A percentile compares a stretch with the other conserved stretches of the same genome.
phyloP scores from a whole-genome alignment of 2,888 invertebrate species.

The Leptodirus hochenwartii region DNA sequence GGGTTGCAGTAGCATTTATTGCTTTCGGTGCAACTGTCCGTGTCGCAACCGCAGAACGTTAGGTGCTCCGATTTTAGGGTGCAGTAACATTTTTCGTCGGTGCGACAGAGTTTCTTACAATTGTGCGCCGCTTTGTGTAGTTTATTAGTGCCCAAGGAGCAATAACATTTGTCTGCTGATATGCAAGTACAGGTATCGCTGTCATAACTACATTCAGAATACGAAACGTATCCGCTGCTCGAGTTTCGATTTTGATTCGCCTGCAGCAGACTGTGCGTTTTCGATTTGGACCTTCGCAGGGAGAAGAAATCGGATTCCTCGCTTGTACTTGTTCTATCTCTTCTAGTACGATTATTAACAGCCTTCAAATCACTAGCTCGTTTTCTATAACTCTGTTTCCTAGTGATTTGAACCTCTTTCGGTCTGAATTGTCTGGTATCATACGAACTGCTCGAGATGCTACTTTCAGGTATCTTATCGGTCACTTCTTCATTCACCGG shows the following conservation, averaged over 20 bases:
- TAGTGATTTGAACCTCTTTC: slow-evolving; percentile 26
- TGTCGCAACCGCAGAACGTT: slow-evolving; percentile 59
- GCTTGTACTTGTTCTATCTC: slow-evolving; percentile 23
- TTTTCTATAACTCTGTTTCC: slow-evolving; percentile 20
- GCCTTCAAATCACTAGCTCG: slow-evolving; percentile 13
- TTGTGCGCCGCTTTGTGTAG: slow-evolving; percentile 15
- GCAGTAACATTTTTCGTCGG: slow-evolving; percentile 42
- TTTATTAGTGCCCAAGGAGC: slow-evolving; percentile 46
- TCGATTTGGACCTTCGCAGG: slow-evolving; percentile 19
- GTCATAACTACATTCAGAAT: slow-evolving; percentile 74
- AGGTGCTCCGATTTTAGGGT: slow-evolving; percentile 25
- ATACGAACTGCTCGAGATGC: slow-evolving; percentile 42
- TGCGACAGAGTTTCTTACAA: slow-evolving; percentile 6
- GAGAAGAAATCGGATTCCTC: slow-evolving; percentile 31
- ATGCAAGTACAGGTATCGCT: slow-evolving; percentile 65
- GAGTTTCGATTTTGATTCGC: slow-evolving; percentile 26
- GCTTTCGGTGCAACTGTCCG: slow-evolving; percentile 72
- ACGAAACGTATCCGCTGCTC: slow-evolving; percentile 57
- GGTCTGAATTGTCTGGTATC: slow-evolving; percentile 40
- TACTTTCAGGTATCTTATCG: slow-evolving; percentile 32
- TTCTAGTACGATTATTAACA: slow-evolving; percentile 3
- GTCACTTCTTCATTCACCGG: slow-evolving; percentile 3
- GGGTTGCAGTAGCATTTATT: slow-evolving; percentile 71
- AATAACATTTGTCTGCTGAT: slow-evolving; percentile 70
- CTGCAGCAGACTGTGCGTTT: slow-evolving; percentile 15